phyloP scores from a whole-genome alignment of 2,888 invertebrate species.

The Drosophila anomelani region DNA sequence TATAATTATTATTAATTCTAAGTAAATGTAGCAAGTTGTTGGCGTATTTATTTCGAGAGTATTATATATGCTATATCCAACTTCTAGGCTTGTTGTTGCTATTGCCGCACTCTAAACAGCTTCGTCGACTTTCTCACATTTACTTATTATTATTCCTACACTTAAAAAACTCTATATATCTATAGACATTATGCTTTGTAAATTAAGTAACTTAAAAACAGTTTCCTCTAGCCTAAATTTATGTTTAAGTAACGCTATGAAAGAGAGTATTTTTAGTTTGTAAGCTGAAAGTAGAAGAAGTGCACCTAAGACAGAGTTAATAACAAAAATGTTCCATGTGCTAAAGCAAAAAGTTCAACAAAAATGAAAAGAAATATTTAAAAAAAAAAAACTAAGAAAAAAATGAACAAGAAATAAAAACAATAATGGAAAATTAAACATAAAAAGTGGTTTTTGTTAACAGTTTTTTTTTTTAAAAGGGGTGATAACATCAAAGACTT shows the following conservation, averaged over 20 bases:
- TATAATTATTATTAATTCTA: constrained; percentile 19
- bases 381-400: constrained; percentile 34
- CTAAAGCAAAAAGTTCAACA: constrained; percentile 61
- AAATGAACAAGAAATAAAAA: constrained; percentile 42
- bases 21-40: constrained; percentile 37
- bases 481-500: constrained; percentile 62
- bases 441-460: constrained; percentile 12
- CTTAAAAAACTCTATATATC: neutral
- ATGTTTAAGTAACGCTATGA: constrained; percentile 59
- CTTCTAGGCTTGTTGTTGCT: constrained; percentile 18
- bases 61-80: constrained; percentile 26
- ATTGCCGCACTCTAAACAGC: constrained; percentile 26
- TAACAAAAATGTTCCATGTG: constrained; percentile 68
- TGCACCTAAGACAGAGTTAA: constrained; percentile 52
- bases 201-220: constrained; percentile 72
- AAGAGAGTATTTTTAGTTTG: constrained; percentile 74
- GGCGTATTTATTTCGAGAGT: constrained; percentile 51
- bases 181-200: constrained; percentile 29
- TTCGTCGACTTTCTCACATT: constrained; percentile 21
- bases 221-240: constrained; percentile 66
- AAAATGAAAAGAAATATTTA: constrained; percentile 35
- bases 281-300: constrained; percentile 51
- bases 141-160: constrained; percentile 39
- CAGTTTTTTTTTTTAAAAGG: neutral
- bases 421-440: constrained; percentile 48